Evolutionary conservation across 2,888 invertebrate genomes (phyloP).

Genomic region (Nymphalis polychloros): DNA sequence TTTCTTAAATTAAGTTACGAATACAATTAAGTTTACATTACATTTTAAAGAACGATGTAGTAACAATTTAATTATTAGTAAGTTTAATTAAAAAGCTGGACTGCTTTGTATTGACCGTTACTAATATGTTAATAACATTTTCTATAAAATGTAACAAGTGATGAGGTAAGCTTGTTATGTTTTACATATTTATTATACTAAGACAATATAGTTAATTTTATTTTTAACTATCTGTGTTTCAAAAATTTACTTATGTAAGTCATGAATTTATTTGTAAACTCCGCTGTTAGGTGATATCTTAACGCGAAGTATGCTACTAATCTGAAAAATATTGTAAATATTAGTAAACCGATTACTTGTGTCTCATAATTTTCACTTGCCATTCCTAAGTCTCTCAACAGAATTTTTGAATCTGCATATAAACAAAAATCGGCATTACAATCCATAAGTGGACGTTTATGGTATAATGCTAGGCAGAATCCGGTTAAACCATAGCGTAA

Average conservation of each 20-base stretch:
- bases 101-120: too few species aligned
- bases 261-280: constrained; percentile 80
- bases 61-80: too few species aligned
- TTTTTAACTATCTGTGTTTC: constrained; percentile 65
- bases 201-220: background rate
- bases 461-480: constrained; percentile 81
- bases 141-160: too few species aligned
- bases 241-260: constrained; percentile 79
- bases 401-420: constrained; percentile 82
- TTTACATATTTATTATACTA: too few species aligned
- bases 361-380: constrained; percentile 68
- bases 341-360: constrained; percentile 81
- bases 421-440: constrained; percentile 81
- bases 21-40: too few species aligned
- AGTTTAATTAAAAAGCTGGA: too few species aligned
- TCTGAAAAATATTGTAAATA: constrained; percentile 81
- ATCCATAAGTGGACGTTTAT: constrained; percentile 81
- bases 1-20: too few species aligned
- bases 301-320: constrained; percentile 80
- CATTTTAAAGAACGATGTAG: too few species aligned
- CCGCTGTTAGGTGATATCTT: constrained; percentile 79
- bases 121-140: too few species aligned
- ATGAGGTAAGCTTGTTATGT: too few species aligned
- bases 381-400: constrained; percentile 86
- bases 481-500: constrained; percentile 87